Conservation (phyloP, 1,140 invertebrate species). For the Drosophila triauraria region DNA sequence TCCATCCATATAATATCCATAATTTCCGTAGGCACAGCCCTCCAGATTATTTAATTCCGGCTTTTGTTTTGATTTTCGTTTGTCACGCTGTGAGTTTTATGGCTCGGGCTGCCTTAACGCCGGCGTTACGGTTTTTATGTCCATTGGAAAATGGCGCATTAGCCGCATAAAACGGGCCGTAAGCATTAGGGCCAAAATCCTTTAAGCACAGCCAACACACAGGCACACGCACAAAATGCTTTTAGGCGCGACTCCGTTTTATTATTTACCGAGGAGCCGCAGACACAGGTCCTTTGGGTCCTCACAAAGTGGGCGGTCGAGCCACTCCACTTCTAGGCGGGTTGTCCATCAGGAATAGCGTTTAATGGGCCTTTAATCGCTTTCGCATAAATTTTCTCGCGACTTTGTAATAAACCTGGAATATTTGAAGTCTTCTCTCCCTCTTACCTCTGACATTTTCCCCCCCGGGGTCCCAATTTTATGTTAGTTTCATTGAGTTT, state of each 20-base stretch:
- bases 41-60: constrained; percentile 28
- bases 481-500: constrained; percentile 70
- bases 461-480: constrained; percentile 36
- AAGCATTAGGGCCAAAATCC: constrained; percentile 69
- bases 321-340: constrained; percentile 9
- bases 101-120: constrained; percentile 41
- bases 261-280: constrained; percentile 50
- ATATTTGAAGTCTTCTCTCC: not conserved
- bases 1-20: constrained; percentile 9
- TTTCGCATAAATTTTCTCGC: constrained; percentile 73
- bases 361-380: constrained; percentile 74
- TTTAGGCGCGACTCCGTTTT: constrained; percentile 62
- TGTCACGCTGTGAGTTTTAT: constrained; percentile 61
- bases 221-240: constrained; percentile 36
- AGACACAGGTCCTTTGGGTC: constrained; percentile 15
- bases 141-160: constrained; percentile 74
- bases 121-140: constrained; percentile 66
- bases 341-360: constrained; percentile 57
- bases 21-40: constrained; percentile 1
- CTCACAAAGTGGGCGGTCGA: not conserved
- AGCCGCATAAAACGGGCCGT: constrained; percentile 69
- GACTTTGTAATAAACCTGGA: constrained; percentile 68
- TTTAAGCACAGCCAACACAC: constrained; percentile 61
- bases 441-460: not conserved
- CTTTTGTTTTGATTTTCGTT: constrained; percentile 43